Conservation (phyloP, 2,113 vertebrate genomes). For the Leucosticte australis region DNA sequence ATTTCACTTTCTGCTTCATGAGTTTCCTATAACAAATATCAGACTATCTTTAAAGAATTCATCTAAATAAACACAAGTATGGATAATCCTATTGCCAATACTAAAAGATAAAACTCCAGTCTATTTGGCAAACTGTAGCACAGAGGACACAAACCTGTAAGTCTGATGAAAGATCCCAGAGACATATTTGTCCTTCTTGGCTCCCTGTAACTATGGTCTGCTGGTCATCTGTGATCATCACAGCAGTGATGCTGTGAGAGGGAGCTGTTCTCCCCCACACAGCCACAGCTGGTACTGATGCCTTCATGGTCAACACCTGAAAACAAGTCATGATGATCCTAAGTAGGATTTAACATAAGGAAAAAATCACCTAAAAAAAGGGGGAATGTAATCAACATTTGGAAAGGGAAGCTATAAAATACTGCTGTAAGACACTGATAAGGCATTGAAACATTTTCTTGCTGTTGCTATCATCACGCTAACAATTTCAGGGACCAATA, state of each 20-base stretch:
- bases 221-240: conserved; percentile 83
- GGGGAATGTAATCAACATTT: not conserved
- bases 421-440: not conserved
- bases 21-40: not conserved
- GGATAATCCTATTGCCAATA: not conserved
- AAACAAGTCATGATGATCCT: not conserved
- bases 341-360: not conserved
- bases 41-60: not conserved
- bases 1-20: not conserved
- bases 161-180: conserved; percentile 79
- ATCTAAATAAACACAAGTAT: not conserved
- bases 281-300: conserved; percentile 54
- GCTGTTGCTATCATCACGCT: not conserved
- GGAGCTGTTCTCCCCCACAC: conserved; percentile 78
- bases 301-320: conserved; percentile 62
- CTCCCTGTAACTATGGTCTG: conserved; percentile 79
- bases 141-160: conserved; percentile 68
- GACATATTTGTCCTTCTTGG: conserved; percentile 80
- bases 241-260: conserved; percentile 76
- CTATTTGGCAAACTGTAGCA: not conserved
- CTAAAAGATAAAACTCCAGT: not conserved
- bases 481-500: not conserved
- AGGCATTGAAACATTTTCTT: not conserved
- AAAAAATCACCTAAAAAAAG: not conserved
- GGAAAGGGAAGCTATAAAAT: not conserved